Conservation (phyloP, 2,797 vertebrate genomes). For the Monodelphis domestica region DNA sequence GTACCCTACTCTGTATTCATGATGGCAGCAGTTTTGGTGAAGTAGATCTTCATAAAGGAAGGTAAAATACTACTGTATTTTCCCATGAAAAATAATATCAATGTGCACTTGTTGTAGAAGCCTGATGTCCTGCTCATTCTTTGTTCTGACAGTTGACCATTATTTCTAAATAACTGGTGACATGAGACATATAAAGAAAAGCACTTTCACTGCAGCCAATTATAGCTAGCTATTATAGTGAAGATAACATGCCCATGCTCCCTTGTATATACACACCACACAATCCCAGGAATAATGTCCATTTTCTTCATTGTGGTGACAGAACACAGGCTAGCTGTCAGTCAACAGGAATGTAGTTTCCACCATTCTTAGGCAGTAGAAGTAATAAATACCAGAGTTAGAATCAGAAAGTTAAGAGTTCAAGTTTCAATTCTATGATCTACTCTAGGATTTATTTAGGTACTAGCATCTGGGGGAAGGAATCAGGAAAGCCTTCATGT, state of each 20-base stretch:
- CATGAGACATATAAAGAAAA: neutral
- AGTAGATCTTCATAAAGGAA: conserved; percentile 89
- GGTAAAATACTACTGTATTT: conserved; percentile 85
- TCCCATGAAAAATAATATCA: conserved; percentile 18
- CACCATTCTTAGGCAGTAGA: neutral
- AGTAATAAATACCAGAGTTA: neutral
- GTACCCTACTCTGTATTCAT: conserved; percentile 84
- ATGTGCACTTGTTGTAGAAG: conserved; percentile 10
- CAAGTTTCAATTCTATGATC: neutral
- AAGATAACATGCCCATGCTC: neutral
- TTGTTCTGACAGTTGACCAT: neutral
- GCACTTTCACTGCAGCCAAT: neutral
- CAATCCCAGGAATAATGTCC: too few species aligned
- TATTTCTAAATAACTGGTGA: neutral
- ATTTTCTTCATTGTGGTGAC: neutral
- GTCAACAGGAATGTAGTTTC: neutral
- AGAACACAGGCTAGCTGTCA: neutral
- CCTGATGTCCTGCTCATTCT: neutral
- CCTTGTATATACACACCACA: neutral
- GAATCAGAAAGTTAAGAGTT: neutral
- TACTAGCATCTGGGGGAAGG: too few species aligned
- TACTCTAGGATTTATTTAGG: neutral
- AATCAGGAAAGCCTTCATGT: too few species aligned
- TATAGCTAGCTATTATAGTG: neutral
- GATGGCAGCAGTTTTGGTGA: conserved; percentile 91